Evolutionary conservation across 2,113 vertebrate species (phyloP), one percentile per base, ranked within the genome.

Genomic region (Cyanoderma ruficeps): DNA sequence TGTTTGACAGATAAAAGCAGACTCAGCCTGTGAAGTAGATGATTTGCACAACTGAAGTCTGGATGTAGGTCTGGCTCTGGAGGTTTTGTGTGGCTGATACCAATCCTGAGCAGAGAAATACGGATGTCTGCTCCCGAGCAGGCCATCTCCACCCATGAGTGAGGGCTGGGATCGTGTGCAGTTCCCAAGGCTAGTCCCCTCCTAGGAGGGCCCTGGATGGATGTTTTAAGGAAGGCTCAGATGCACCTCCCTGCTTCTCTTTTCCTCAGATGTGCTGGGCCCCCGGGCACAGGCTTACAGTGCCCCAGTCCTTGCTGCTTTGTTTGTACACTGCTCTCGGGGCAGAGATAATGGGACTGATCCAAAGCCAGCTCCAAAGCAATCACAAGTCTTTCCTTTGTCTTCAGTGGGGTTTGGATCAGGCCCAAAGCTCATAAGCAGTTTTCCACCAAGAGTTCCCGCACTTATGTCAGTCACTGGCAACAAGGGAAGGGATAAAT

Each of bases 391-490:
- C 83, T 93, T 95, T 90, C 96, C 76, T 96, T 96, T 97, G 96
- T 97, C 90, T 96, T 97, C 92, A 92, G 83, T 61, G 86, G 92
- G 95, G 81, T 96, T 96, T 95, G 96, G 94, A 95, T 87, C 80
- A 37, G 52, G 37, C 94, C 94, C 96, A 97, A 95, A 94, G 93
- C 93, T 96, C 94, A 76, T 96, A 94, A 96, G 95, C 95, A 95
- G 93, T 97, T 96, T 97, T 97, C 95, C 94, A 94, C 92, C 95
- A 93, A 95, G 92, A 90, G 94, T 96, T 97, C 96, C 96, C 96
- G 96, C 88, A 89, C 92, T 97, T 97, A 96, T 96, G 96, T 97
- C 96, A 97, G 96, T 92, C 93, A 95, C 92, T 96, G 96, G 94
- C 96, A 96, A 82, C 91, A 96, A 96, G 90, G 80, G 95, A 97